Percentiles rank a stretch among this genome's conserved stretches.
phyloP scores from a whole-genome alignment of 35 echinoderm and acorn worm species.

The Eucidaris tribuloides region DNA sequence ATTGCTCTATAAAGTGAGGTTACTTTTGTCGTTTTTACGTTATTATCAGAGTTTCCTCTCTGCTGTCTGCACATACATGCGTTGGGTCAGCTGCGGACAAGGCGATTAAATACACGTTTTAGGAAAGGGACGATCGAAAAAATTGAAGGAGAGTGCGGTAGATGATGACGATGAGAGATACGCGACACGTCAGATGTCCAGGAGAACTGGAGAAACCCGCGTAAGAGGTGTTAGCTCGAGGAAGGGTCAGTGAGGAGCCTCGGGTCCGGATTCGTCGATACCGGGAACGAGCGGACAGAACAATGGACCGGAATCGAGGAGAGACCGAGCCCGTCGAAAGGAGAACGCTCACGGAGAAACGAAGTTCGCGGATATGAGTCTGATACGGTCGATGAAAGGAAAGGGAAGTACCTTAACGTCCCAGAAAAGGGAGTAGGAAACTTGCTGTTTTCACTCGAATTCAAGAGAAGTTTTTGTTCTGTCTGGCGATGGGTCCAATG shows the following conservation, averaged over 20 bases:
- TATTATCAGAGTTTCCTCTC: slow-evolving; percentile 46
- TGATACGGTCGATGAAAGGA: background rate
- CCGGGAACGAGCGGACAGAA: background rate
- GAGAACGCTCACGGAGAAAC: background rate
- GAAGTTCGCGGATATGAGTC: background rate
- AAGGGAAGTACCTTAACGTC: no score
- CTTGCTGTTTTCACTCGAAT: no score
- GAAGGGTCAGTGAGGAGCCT: slow-evolving; percentile 38
- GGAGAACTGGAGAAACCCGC: background rate
- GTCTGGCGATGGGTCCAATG: no score
- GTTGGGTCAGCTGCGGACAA: slow-evolving; percentile 84
- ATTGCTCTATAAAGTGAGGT: no score
- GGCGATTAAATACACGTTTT: slow-evolving; percentile 33
- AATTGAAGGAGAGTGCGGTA: background rate
- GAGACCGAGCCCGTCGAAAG: background rate
- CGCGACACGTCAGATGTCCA: background rate
- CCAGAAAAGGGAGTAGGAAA: no score
- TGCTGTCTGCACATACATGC: slow-evolving; percentile 74
- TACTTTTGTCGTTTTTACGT: no score
- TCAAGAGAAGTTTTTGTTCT: no score
- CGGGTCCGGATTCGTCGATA: background rate
- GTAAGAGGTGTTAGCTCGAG: slow-evolving; percentile 47
- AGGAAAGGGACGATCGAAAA: background rate
- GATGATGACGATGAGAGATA: background rate
- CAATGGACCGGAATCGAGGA: no score